Percentiles rank a stretch among this genome's conserved stretches.
These are phyloP conservation scores for Nycticorax nycticorax DNA, from an alignment of 2,113 vertebrate species.

Conservation along the genomic window DNA sequence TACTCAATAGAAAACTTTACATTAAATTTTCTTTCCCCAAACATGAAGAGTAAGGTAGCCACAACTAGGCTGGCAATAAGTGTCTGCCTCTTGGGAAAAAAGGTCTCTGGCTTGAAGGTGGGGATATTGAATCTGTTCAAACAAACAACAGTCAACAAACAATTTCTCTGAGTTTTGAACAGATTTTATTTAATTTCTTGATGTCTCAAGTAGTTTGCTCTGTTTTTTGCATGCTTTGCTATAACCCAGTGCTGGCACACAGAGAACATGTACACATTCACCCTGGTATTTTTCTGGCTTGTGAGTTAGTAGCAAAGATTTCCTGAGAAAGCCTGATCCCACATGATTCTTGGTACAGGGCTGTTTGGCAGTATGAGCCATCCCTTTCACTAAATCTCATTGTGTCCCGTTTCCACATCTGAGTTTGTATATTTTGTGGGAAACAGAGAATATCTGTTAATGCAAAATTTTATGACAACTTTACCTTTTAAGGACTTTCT, in stretches of 20 bases:
- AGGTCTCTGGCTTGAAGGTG: background rate
- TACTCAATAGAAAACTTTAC: background rate
- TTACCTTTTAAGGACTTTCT: background rate
- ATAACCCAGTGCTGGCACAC: fast-evolving
- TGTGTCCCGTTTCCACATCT: background rate
- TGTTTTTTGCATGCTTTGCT: background rate
- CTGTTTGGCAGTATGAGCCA: fast-evolving
- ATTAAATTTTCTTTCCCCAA: background rate
- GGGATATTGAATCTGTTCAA: background rate
- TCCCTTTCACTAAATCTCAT: background rate
- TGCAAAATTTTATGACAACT: background rate
- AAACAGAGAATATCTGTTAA: background rate
- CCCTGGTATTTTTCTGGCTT: background rate
- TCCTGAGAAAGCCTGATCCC: background rate
- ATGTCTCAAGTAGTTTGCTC: background rate
- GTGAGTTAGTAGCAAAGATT: background rate
- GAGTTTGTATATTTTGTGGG: background rate
- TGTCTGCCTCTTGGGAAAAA: background rate
- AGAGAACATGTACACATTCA: background rate
- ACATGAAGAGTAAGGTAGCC: background rate
- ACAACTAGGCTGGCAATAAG: background rate
- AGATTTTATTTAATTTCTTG: background rate
- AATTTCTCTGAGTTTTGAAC: background rate
- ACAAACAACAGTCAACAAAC: background rate
- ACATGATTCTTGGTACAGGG: background rate